Conservation (phyloP, 2,888 invertebrate species). For the Andrena marginata region DNA sequence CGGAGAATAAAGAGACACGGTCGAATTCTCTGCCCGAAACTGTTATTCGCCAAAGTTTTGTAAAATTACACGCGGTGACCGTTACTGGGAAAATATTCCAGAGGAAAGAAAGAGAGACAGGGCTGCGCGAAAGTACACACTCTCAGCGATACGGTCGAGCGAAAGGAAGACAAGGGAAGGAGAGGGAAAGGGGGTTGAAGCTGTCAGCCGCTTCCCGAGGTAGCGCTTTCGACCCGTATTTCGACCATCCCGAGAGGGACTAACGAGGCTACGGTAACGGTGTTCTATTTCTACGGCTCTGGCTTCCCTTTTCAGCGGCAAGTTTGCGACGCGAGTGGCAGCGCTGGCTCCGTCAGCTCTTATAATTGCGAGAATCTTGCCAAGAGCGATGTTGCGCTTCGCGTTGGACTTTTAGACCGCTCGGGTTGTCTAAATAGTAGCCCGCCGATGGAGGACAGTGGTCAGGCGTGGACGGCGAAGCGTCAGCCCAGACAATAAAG, state of each 20-base stretch:
- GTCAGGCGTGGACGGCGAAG: neutral
- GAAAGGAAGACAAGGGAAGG: neutral
- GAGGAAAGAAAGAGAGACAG: neutral
- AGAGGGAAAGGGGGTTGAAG: neutral
- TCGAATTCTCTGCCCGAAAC: neutral
- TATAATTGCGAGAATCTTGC: neutral
- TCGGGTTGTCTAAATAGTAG: neutral
- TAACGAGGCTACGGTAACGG: slow-evolving; percentile 35
- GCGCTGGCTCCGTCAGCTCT: neutral
- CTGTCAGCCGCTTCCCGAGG: slow-evolving; percentile 35
- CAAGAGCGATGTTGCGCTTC: neutral
- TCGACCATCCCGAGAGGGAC: slow-evolving; percentile 32
- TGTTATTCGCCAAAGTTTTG: neutral
- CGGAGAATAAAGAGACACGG: neutral
- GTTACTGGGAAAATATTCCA: neutral
- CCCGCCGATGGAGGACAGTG: neutral
- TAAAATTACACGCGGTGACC: neutral
- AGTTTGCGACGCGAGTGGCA: neutral
- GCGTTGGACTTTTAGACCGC: neutral
- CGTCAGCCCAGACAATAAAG: neutral
- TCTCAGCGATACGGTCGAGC: slow-evolving; percentile 2
- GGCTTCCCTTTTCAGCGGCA: neutral
- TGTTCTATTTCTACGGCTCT: slow-evolving; percentile 24
- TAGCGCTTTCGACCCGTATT: slow-evolving; percentile 34
- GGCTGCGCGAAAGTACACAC: neutral